These are phyloP conservation scores for Papilio polyxenes DNA, from an alignment of 1,140 invertebrate species.

Conservation along the genomic window DNA sequence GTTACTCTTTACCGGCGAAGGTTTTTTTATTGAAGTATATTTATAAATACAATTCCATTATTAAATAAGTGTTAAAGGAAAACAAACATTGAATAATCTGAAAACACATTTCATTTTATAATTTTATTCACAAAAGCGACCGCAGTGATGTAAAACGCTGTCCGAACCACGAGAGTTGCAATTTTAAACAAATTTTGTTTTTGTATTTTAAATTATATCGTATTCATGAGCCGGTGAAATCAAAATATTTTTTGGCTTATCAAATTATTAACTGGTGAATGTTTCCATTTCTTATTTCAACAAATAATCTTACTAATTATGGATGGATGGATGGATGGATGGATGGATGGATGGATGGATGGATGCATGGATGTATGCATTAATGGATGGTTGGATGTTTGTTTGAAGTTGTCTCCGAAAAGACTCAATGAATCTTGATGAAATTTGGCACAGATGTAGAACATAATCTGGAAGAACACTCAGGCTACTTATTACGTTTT, in stretches of 20 bases:
- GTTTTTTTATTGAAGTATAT: background rate
- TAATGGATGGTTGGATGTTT: too few species aligned
- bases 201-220: background rate
- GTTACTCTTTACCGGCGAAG: background rate
- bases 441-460: too few species aligned
- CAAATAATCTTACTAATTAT: too few species aligned
- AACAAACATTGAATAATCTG: background rate
- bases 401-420: too few species aligned
- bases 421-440: too few species aligned
- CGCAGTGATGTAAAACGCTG: background rate
- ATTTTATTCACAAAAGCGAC: background rate
- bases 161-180: background rate
- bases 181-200: background rate
- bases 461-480: too few species aligned
- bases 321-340: too few species aligned
- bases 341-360: too few species aligned
- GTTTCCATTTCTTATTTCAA: background rate
- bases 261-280: background rate
- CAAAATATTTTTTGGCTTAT: background rate
- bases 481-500: too few species aligned
- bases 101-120: background rate
- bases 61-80: background rate
- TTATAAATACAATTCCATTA: background rate
- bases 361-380: too few species aligned
- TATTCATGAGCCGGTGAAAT: background rate